These are phyloP conservation scores for Belgica antarctica DNA, from an alignment of 2,888 invertebrate species.

Conservation along the genomic window DNA sequence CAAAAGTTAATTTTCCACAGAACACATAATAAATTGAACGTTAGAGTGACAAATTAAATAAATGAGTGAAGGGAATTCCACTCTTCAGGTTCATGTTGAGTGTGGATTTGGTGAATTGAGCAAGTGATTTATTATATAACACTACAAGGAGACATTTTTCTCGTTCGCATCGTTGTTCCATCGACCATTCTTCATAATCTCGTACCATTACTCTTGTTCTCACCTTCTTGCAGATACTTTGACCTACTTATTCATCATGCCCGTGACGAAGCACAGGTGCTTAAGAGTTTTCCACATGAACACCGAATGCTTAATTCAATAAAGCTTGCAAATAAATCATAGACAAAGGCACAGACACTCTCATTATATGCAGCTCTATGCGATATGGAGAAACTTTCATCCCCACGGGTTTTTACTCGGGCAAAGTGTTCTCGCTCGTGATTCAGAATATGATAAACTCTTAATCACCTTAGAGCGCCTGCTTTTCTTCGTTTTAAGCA, in stretches of 20 bases:
- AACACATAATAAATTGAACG: not conserved
- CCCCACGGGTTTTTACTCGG: not conserved
- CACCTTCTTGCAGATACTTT: slow-evolving; percentile 7
- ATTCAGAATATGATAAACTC: not conserved
- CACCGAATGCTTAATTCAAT: slow-evolving; percentile 7
- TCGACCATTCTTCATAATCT: slow-evolving; percentile 22
- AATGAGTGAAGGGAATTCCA: slow-evolving; percentile 13
- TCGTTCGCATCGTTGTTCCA: not conserved
- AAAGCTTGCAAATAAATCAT: slow-evolving; percentile 12
- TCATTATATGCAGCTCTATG: slow-evolving; percentile 26
- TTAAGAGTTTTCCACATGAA: slow-evolving; percentile 4
- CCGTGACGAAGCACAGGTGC: not conserved
- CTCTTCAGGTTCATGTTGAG: not conserved
- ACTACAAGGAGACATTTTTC: not conserved
- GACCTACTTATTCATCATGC: not conserved
- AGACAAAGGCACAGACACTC: not conserved
- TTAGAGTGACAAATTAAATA: slow-evolving; percentile 15
- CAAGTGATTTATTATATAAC: slow-evolving; percentile 18
- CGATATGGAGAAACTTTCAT: not conserved
- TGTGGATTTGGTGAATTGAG: slow-evolving; percentile 14
- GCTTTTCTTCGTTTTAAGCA: no score
- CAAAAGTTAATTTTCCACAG: slow-evolving; percentile 12
- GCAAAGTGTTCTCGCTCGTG: no score
- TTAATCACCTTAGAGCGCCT: not conserved
- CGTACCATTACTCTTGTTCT: slow-evolving; percentile 11